These are phyloP conservation scores for Cotesia congregata DNA, from an alignment of 2,888 invertebrate genomes.

Conservation along the genomic window DNA sequence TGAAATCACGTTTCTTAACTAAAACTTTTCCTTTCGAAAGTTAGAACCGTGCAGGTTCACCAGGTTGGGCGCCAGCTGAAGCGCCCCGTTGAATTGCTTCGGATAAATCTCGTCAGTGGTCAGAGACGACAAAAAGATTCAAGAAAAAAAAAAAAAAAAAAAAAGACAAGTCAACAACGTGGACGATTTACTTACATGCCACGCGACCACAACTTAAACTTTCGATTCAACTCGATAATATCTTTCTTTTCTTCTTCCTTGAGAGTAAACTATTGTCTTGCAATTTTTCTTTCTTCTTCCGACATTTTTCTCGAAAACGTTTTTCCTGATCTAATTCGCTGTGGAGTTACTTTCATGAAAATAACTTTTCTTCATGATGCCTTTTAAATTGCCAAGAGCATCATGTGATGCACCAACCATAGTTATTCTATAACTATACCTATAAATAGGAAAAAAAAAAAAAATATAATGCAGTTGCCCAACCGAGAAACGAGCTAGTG, in stretches of 20 bases:
- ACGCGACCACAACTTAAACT: conserved; percentile 48
- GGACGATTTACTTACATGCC: conserved; percentile 56
- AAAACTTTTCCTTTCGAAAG: conserved; percentile 56
- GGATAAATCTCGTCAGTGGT: conserved; percentile 56
- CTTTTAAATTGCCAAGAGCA: conserved; percentile 32
- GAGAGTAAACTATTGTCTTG: conserved; percentile 14
- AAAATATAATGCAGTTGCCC: conserved; percentile 22
- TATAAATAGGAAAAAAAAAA: not conserved
- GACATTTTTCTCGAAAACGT: conserved; percentile 22
- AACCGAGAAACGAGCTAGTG: conserved; percentile 42
- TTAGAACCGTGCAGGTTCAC: conserved; percentile 45
- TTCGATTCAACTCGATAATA: conserved; percentile 56
- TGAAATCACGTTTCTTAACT: conserved; percentile 58
- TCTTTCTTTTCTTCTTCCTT: conserved; percentile 41
- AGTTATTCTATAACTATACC: not conserved
- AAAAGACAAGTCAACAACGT: conserved; percentile 25
- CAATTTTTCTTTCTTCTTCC: conserved; percentile 19
- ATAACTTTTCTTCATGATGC: conserved; percentile 37
- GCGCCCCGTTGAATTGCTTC: conserved; percentile 47
- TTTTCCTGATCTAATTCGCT: conserved; percentile 37
- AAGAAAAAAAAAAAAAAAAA: conserved; percentile 3
- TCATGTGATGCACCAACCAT: conserved; percentile 12
- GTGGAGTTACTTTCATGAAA: conserved; percentile 17
- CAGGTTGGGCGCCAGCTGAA: conserved; percentile 25
- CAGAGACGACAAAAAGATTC: conserved; percentile 8